These are phyloP conservation scores for Melangyna quadrimaculata DNA, from an alignment of 2,888 invertebrate genomes.

Conservation along the genomic window DNA sequence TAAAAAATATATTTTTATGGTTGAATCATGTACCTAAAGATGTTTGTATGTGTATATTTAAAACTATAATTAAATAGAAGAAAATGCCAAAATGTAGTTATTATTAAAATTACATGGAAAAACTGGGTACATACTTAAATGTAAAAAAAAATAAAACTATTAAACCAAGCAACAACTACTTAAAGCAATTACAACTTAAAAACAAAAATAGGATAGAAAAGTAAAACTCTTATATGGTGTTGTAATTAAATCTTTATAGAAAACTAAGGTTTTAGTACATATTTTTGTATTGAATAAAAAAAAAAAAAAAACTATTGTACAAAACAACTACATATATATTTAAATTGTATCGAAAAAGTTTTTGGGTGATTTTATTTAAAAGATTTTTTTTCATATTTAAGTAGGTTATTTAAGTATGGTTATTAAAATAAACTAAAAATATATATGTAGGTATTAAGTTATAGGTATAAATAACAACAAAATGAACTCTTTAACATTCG, in stretches of 20 bases:
- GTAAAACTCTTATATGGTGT: conserved; percentile 3
- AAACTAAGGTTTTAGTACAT: conserved; percentile 63
- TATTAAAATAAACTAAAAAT: not conserved
- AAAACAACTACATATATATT: conserved; percentile 11
- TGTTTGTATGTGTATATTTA: conserved; percentile 8
- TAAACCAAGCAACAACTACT: conserved; percentile 52
- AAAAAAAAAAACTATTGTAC: conserved; percentile 9
- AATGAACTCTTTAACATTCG: not conserved
- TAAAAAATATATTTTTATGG: not conserved
- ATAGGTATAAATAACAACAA: not conserved
- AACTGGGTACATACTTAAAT: conserved; percentile 23
- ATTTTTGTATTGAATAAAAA: conserved; percentile 65
- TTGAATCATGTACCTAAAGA: conserved; percentile 49
- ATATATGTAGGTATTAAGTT: not conserved
- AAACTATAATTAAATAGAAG: not conserved
- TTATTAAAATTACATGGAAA: conserved; percentile 26
- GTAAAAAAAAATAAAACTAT: conserved; percentile 3
- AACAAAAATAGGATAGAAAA: not conserved
- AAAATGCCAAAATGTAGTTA: conserved; percentile 60
- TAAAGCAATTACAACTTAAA: conserved; percentile 53
- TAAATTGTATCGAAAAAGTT: not conserved
- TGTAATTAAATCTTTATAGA: conserved; percentile 47
- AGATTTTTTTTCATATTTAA: not conserved
- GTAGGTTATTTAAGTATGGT: not conserved
- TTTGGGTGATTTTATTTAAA: not conserved